Evolutionary conservation across 2,888 invertebrate species (phyloP).

Genomic region (Syrista parreyssii): DNA sequence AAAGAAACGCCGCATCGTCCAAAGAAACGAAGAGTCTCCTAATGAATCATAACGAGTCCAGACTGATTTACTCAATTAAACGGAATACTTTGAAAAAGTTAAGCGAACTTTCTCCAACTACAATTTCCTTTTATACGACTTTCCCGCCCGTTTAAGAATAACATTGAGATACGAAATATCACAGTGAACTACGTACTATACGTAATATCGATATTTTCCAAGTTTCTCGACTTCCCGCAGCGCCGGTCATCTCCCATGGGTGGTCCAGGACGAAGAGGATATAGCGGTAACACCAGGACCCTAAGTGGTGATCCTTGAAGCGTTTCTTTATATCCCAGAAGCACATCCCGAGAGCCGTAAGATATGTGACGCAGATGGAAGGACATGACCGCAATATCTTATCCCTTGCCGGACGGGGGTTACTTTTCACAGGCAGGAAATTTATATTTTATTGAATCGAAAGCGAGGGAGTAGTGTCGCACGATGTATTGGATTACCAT

Average conservation of each 20-base stretch:
- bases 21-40: no score
- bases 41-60: no score
- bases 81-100: no score
- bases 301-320: slow-evolving; percentile 39
- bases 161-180: no score
- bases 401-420: slow-evolving; percentile 35
- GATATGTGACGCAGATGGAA: slow-evolving; percentile 49
- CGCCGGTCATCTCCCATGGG: slow-evolving; percentile 43
- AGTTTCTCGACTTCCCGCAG: slow-evolving; percentile 3
- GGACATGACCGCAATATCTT: slow-evolving; percentile 51
- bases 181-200: neutral
- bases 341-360: slow-evolving; percentile 24
- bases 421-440: slow-evolving; percentile 28
- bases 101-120: no score
- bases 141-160: no score
- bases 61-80: no score
- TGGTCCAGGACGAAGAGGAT: slow-evolving; percentile 29
- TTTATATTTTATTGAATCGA: slow-evolving; percentile 49
- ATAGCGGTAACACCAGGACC: slow-evolving; percentile 26
- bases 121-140: no score
- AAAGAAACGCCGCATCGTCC: no score
- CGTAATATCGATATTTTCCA: slow-evolving; percentile 15
- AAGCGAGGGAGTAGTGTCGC: slow-evolving; percentile 8
- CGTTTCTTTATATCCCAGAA: slow-evolving; percentile 43
- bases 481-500: neutral